Evolutionary conservation across 2,113 vertebrate genomes (phyloP).

Genomic region (Tupaia tana): DNA sequence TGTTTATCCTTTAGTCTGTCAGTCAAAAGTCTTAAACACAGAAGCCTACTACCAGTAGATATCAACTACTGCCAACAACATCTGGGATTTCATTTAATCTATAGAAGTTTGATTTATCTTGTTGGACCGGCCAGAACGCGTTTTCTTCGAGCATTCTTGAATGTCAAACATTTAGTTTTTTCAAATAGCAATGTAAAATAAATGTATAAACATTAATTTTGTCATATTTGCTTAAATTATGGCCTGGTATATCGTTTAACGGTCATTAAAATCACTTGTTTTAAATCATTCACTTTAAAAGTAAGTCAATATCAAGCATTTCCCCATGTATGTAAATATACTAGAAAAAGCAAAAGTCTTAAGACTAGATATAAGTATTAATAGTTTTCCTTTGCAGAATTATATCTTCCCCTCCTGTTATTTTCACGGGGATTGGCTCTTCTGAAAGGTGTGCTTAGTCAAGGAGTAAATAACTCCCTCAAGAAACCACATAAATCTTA

Average conservation of each 20-base stretch:
- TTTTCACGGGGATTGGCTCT: slow-evolving; percentile 53
- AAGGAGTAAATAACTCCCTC: slow-evolving; percentile 77
- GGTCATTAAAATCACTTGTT: not conserved
- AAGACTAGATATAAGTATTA: not conserved
- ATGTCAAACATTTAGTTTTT: not conserved
- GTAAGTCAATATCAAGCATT: not conserved
- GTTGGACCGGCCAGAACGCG: not conserved
- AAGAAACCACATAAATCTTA: slow-evolving; percentile 73
- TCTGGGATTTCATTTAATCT: not conserved
- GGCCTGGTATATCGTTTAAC: not conserved
- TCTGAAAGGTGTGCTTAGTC: slow-evolving; percentile 72
- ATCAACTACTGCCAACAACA: not conserved
- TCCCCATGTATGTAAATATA: not conserved
- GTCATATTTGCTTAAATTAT: not conserved
- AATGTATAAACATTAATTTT: not conserved
- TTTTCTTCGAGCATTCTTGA: not conserved
- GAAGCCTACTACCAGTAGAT: not conserved
- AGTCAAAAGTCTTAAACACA: not conserved
- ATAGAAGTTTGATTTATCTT: not conserved
- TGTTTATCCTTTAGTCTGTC: not conserved
- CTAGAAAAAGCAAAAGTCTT: not conserved
- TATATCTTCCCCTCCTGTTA: slow-evolving; percentile 39
- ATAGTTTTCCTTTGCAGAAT: slow-evolving; percentile 13
- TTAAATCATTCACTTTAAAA: slow-evolving; percentile 38
- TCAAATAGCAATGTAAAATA: not conserved